phyloP scores from a whole-genome alignment of 2,888 invertebrate genomes.

The Drosophila mettleri region DNA sequence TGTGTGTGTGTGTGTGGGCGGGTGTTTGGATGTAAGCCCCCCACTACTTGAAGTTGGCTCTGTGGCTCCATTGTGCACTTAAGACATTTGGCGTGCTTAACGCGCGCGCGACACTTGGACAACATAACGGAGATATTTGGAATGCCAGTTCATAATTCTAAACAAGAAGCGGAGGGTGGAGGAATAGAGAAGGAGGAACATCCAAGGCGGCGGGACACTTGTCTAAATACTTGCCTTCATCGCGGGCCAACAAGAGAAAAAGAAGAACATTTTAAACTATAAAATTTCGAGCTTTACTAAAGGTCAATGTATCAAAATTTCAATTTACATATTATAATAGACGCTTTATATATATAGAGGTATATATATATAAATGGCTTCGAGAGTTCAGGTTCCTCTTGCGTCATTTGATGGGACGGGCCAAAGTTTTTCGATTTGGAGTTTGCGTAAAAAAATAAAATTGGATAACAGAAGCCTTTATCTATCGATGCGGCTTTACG shows the following conservation, averaged over 20 bases:
- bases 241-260: background rate
- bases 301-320: background rate
- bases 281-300: background rate
- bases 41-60: background rate
- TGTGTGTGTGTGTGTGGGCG: background rate
- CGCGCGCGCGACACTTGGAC: slow-evolving; percentile 46
- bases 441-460: background rate
- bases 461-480: background rate
- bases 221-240: slow-evolving; percentile 20
- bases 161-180: background rate
- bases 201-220: slow-evolving; percentile 10
- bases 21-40: slow-evolving; percentile 1
- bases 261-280: background rate
- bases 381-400: background rate
- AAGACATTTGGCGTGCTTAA: slow-evolving; percentile 49
- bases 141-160: slow-evolving; percentile 47
- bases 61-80: slow-evolving; percentile 45
- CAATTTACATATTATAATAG: background rate
- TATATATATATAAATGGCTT: background rate
- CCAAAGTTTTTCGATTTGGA: background rate
- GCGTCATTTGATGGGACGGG: background rate
- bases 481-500: background rate
- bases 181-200: background rate
- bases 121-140: slow-evolving; percentile 30
- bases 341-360: background rate